Percentiles rank a stretch among this genome's conserved stretches.
Conservation (phyloP, 2,888 invertebrate genomes). For the Drosophila neoperkinsi region DNA sequence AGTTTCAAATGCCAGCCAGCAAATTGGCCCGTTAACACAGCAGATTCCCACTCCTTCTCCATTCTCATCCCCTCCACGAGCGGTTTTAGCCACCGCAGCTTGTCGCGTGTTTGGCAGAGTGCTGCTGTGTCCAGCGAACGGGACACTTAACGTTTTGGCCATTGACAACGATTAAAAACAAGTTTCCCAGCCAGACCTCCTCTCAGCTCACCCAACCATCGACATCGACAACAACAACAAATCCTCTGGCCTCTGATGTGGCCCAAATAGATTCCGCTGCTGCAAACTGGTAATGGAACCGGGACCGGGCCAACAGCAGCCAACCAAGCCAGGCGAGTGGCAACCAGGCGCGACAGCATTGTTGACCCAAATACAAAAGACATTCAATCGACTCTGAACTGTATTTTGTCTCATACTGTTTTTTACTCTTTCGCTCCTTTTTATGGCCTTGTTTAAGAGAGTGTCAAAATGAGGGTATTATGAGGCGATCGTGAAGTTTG, state of each 20-base stretch:
- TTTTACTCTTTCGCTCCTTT: slow-evolving; percentile 20
- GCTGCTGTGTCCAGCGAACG: slow-evolving; percentile 59
- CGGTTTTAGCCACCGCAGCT: slow-evolving; percentile 9
- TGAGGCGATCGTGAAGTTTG: slow-evolving; percentile 20
- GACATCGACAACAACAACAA: neutral
- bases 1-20: slow-evolving; percentile 65
- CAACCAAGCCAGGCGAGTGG: slow-evolving; percentile 20
- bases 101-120: slow-evolving; percentile 47
- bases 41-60: neutral
- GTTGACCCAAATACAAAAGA: slow-evolving; percentile 76
- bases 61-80: neutral
- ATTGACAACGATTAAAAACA: slow-evolving; percentile 80
- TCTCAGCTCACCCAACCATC: neutral
- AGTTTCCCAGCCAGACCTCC: slow-evolving; percentile 50
- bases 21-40: slow-evolving; percentile 64
- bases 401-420: slow-evolving; percentile 53
- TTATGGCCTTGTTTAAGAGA: slow-evolving; percentile 56
- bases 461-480: neutral
- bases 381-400: slow-evolving; percentile 71
- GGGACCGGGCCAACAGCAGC: slow-evolving; percentile 63
- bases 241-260: slow-evolving; percentile 26
- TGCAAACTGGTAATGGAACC: slow-evolving; percentile 48
- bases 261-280: slow-evolving; percentile 44
- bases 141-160: slow-evolving; percentile 81
- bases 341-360: slow-evolving; percentile 60